Evolutionary conservation across 30 jellyfish, hydroid and myxozoan species (phyloP).

Genomic region (Aurelia aurita complex sp. Pacific): DNA sequence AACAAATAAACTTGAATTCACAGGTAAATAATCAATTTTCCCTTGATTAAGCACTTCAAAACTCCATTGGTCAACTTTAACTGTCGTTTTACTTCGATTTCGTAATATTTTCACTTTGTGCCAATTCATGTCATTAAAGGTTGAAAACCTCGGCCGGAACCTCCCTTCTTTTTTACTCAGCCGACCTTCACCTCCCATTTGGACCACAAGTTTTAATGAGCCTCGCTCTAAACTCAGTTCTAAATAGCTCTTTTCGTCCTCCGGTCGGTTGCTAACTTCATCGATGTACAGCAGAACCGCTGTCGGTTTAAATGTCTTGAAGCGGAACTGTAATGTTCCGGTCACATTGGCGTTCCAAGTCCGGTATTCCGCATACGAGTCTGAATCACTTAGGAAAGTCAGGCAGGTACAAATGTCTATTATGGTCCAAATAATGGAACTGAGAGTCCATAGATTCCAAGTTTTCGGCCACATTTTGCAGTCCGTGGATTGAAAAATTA

Average conservation of each 20-base stretch:
- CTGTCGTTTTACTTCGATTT: constrained; percentile 31
- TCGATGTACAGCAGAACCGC: constrained; percentile 74
- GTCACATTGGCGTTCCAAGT: constrained; percentile 70
- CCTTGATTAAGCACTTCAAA: constrained; percentile 33
- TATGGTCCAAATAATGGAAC: neutral
- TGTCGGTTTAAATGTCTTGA: constrained; percentile 69
- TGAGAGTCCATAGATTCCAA: neutral
- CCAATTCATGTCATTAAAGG: constrained; percentile 82
- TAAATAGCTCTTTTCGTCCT: constrained; percentile 49
- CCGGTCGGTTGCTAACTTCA: constrained; percentile 16
- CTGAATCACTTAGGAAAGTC: constrained; percentile 49
- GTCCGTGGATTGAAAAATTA: too few species aligned
- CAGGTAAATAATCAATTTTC: constrained; percentile 15
- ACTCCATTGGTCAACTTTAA: constrained; percentile 55
- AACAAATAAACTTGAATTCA: constrained; percentile 79
- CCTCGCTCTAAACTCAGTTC: constrained; percentile 69
- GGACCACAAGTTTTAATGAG: constrained; percentile 54
- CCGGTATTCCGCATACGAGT: constrained; percentile 76
- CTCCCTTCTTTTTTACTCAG: constrained; percentile 21
- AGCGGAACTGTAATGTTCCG: constrained; percentile 72
- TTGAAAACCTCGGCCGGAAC: constrained; percentile 45
- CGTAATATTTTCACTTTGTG: constrained; percentile 66
- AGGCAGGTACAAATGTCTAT: constrained; percentile 31
- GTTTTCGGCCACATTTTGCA: neutral
- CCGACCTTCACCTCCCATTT: constrained; percentile 57